phyloP scores from a whole-genome alignment of 2,888 invertebrate species.

The Strigamia maritima region DNA sequence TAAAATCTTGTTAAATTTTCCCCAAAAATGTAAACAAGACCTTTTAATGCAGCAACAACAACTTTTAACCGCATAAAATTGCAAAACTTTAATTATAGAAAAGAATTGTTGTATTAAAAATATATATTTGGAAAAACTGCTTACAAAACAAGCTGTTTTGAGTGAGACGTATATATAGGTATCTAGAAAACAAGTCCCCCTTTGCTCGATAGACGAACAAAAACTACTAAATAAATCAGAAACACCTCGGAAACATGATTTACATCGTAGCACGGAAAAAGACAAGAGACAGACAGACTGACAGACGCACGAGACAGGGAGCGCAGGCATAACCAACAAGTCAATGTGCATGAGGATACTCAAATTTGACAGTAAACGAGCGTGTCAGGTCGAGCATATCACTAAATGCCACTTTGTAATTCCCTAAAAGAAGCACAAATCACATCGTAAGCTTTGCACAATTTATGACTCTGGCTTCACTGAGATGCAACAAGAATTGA shows the following conservation, averaged over 20 bases:
- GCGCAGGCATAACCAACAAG: neutral
- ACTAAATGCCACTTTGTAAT: constrained; percentile 40
- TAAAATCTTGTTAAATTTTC: too few species aligned
- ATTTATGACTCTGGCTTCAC: constrained; percentile 33
- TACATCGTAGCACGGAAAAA: neutral
- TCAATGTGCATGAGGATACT: constrained; percentile 8
- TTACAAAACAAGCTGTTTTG: too few species aligned
- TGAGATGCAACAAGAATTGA: constrained; percentile 29
- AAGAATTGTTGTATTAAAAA: too few species aligned
- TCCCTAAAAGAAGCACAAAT: constrained; percentile 39
- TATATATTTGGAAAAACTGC: too few species aligned
- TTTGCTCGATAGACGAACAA: neutral
- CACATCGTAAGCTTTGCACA: constrained; percentile 39
- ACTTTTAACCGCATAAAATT: too few species aligned
- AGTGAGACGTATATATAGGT: neutral
- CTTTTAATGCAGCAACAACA: too few species aligned
- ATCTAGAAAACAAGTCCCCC: neutral
- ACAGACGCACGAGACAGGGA: neutral
- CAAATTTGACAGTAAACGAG: constrained; percentile 40
- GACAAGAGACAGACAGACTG: neutral
- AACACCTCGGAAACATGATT: neutral
- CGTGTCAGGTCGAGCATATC: constrained; percentile 38
- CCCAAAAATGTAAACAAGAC: too few species aligned
- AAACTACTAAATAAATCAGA: neutral
- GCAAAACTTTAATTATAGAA: too few species aligned